Conservation (phyloP, 2,113 vertebrate genomes). For the Capricornis sumatraensis region DNA sequence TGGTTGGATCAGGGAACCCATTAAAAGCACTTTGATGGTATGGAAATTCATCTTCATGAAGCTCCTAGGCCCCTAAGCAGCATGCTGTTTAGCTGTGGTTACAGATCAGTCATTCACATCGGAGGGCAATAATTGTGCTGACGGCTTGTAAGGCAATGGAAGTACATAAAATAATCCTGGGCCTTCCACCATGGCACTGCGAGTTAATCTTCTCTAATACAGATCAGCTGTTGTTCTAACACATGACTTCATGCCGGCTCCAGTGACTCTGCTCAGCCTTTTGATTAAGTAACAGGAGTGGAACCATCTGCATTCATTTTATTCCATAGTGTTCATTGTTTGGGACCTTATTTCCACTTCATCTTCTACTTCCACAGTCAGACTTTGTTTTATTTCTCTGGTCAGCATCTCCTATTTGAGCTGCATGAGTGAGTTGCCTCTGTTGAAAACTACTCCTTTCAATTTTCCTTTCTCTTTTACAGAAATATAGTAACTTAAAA, state of each 20-base stretch:
- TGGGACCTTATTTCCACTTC: constrained; percentile 58
- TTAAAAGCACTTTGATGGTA: constrained; percentile 89
- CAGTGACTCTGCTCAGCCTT: constrained; percentile 80
- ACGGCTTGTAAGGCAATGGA: constrained; percentile 84
- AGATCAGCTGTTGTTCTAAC: constrained; percentile 89
- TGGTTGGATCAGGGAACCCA: constrained; percentile 85
- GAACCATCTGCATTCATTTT: constrained; percentile 80
- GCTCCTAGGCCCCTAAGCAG: constrained; percentile 82
- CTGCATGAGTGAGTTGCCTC: constrained; percentile 11
- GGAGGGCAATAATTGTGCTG: constrained; percentile 86
- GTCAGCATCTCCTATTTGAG: constrained; percentile 63
- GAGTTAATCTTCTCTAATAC: constrained; percentile 89
- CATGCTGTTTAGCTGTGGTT: constrained; percentile 87
- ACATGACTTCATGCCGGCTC: constrained; percentile 83
- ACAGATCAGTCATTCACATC: constrained; percentile 87
- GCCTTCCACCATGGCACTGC: constrained; percentile 80
- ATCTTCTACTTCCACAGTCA: constrained; percentile 47
- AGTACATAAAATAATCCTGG: constrained; percentile 88
- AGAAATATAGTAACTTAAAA: not conserved
- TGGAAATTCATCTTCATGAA: constrained; percentile 89
- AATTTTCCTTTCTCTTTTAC: not conserved
- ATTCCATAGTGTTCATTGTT: constrained; percentile 69
- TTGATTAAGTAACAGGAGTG: constrained; percentile 82
- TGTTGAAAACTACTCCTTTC: constrained; percentile 50
- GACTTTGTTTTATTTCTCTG: constrained; percentile 65